Evolutionary conservation across 2,888 invertebrate species (phyloP).

Genomic region (Drosophila prolongata): DNA sequence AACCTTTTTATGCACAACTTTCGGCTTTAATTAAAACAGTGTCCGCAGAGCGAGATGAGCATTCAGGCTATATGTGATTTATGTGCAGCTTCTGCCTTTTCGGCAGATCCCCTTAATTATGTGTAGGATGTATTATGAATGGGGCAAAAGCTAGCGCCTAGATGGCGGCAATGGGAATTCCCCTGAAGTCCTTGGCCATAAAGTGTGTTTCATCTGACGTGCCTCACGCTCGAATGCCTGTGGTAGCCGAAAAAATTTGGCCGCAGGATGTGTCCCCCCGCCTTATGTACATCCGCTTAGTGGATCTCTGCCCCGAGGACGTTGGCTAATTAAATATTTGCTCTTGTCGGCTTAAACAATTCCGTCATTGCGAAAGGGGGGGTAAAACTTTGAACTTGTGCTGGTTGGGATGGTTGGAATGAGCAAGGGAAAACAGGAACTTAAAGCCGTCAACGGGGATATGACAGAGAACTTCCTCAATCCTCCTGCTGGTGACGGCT

Average conservation of each 20-base stretch:
- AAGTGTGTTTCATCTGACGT: slow-evolving; percentile 62
- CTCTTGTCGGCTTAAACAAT: slow-evolving; percentile 49
- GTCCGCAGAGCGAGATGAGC: slow-evolving; percentile 2
- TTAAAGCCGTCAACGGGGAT: slow-evolving; percentile 27
- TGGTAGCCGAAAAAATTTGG: slow-evolving; percentile 34
- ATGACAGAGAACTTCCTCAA: slow-evolving; percentile 18
- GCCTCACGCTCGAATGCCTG: slow-evolving; percentile 58
- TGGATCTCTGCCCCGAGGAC: slow-evolving; percentile 34
- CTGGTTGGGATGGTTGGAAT: too few species aligned
- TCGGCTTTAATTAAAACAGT: slow-evolving; percentile 29
- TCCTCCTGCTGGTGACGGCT: slow-evolving; percentile 44
- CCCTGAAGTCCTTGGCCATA: slow-evolving; percentile 48
- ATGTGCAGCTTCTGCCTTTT: slow-evolving; percentile 30
- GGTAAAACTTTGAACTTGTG: slow-evolving; percentile 43
- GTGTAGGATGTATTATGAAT: slow-evolving; percentile 45
- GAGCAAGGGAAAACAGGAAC: slow-evolving; percentile 18
- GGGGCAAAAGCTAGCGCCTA: slow-evolving; percentile 27
- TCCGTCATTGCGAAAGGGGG: slow-evolving; percentile 50
- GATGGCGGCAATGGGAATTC: slow-evolving; percentile 53
- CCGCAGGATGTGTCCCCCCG: slow-evolving; percentile 36
- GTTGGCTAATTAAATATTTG: slow-evolving; percentile 74
- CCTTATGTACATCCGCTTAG: slow-evolving; percentile 26
- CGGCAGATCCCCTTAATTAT: slow-evolving; percentile 64
- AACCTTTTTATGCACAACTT: background rate
- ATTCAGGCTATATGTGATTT: slow-evolving; percentile 54